Percentiles rank a stretch among this genome's conserved stretches.
These are phyloP conservation scores for Bursaphelenchus okinawaensis DNA, from an alignment of 2,888 invertebrate species.

Conservation along the genomic window DNA sequence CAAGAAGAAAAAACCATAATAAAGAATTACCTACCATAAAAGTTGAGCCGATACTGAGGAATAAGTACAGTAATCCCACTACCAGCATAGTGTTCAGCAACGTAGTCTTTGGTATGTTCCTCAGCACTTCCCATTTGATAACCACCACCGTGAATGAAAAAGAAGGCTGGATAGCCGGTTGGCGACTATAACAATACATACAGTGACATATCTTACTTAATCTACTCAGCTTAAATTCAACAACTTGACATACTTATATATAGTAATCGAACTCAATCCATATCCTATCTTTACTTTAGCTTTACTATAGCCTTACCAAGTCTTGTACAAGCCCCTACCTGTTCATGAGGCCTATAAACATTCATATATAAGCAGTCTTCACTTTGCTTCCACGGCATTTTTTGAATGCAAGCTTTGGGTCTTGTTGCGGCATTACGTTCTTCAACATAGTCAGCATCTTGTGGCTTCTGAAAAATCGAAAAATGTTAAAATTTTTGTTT, in stretches of 20 bases:
- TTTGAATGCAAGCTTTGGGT: neutral
- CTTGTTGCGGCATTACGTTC: neutral
- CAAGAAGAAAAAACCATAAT: too few species aligned
- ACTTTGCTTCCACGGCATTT: neutral
- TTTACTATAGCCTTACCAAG: too few species aligned
- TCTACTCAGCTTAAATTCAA: neutral
- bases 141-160: conserved; percentile 3
- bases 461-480: neutral
- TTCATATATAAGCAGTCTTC: conserved; percentile 14
- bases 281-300: too few species aligned
- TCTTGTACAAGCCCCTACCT: too few species aligned
- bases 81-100: conserved; percentile 10
- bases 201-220: too few species aligned
- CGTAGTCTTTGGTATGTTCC: neutral
- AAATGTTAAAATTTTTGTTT: too few species aligned
- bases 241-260: too few species aligned
- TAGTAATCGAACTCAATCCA: too few species aligned
- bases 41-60: conserved; percentile 10
- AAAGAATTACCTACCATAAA: conserved; percentile 7
- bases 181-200: neutral
- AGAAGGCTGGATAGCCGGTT: conserved; percentile 1
- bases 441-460: neutral
- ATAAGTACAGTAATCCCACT: neutral
- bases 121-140: neutral
- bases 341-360: neutral